These are phyloP conservation scores for Sternotherus odoratus DNA, from an alignment of 2,797 vertebrate species.

Conservation along the genomic window DNA sequence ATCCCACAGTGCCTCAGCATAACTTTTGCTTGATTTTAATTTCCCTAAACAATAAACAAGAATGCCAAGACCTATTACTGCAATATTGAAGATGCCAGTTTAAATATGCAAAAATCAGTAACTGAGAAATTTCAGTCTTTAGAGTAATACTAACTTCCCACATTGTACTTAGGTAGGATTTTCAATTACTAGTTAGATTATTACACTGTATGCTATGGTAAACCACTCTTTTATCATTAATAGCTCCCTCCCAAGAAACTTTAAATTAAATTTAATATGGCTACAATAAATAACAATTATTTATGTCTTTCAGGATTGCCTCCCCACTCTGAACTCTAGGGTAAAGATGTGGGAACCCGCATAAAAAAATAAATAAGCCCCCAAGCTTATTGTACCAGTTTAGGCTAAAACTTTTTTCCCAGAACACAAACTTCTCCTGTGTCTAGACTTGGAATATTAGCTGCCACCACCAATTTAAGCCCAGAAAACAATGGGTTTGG, in stretches of 20 bases:
- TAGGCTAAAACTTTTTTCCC: too few species aligned
- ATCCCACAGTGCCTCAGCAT: not conserved
- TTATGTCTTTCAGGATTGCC: too few species aligned
- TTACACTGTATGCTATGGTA: not conserved
- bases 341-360: too few species aligned
- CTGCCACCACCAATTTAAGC: too few species aligned
- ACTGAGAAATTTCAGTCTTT: not conserved
- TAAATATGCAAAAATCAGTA: not conserved
- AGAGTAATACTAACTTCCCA: not conserved
- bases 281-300: not conserved
- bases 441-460: too few species aligned
- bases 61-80: not conserved
- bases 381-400: too few species aligned
- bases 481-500: too few species aligned
- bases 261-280: not conserved
- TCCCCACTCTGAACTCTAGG: too few species aligned
- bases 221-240: not conserved
- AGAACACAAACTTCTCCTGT: too few species aligned
- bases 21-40: not conserved
- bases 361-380: too few species aligned
- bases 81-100: not conserved
- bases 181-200: not conserved
- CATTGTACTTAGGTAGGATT: not conserved
- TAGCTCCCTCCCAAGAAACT: constrained; percentile 8
- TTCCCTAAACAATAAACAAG: not conserved